Base-by-base conservation (phyloP, 2,113 vertebrate species). In the Anseranas semipalmata region DNA sequence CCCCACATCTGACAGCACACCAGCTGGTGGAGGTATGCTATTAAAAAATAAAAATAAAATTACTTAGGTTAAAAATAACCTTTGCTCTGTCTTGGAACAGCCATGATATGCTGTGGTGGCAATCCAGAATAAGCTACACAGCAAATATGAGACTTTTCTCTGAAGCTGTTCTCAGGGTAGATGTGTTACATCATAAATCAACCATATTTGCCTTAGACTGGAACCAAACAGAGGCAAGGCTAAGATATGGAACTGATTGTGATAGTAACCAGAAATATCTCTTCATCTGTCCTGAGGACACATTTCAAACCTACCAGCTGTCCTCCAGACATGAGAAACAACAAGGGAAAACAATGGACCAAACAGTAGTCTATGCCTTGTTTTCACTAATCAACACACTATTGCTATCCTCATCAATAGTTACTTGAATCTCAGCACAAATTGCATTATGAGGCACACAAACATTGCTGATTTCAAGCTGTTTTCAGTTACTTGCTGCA, bases 381-480 rank as follows among this genome's bases (percentile, higher is more conserved):
- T 86, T 94, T 88, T 75, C 62, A 81, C 84, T 85, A 58, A 95
- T 96, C 92, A 95, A 37, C 80, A 67, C 30, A 25, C 81, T 85
- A 82, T 63, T 90, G 83, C 90, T 82, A 70, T 76, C 86, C 66
- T 89, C 90, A 93, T 89, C 96, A 95, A 88, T 53, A 82, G 86
- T 67, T 48, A 30, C 66, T 81, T 33, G 48, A 87, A 72, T 84
- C 73, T 84, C 88, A 91, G 84, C 92, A 92, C 70, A 94, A 94
- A 95, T 6, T 87, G 80, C 86, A 78, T 92, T 84, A 84, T 66
- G 52, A 95, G 58, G 65, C 68, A 95, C 65, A 93, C 66, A 96
- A 90, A 88, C 88, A 81, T 41, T 72, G 79, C 86, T 90, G 80
- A 89, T 94, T 95, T 92, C 83, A 87, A 89, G 73, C 86, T 92